Base-by-base conservation (phyloP, 1,140 invertebrate species). In the Drosophila azteca region DNA sequence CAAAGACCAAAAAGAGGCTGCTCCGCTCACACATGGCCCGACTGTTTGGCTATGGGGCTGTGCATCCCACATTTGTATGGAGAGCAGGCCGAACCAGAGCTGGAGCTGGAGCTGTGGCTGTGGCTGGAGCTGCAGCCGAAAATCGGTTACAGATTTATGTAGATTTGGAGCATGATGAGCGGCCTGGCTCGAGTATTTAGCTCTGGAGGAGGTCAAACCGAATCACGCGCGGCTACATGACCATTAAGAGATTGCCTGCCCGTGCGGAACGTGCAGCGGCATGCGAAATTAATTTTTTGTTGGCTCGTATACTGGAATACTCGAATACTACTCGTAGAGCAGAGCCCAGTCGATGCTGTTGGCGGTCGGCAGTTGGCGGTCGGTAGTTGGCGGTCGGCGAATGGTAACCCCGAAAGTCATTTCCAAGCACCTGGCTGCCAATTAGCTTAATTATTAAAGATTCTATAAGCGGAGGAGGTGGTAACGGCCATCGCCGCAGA, bases 371-470 rank as follows among this genome's bases (percentile, higher is more conserved):
- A 20, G 17, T 20, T 20, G 17, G 17, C 17, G 17, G 17, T n/a
- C n/a, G n/a, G n/a, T 9, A 0, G 29, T 2, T 4, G 9, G 9
- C 31, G 22, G 51, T 53, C 24, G 45, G 31, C 26, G 68, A 41
- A 35, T 45, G 41, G 41, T 67, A 43, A 20, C 43, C 72, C 72
- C 63, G n/a, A 76, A 76, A 67, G 71, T 55, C 57, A 75, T 55
- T 59, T 24, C 26, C 43, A 54, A 48, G 83, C 83, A 88, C 83
- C 83, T 88, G 83, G 83, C 84, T 83, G 83, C 84, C 83, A 88
- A 88, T 88, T 88, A 88, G 83, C 76, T 79, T 88, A 83, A 88
- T 88, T 88, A 88, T 88, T 88, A 88, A 83, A 76, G 72, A 88
- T 81, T 77, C 77, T 69, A 60, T 63, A 58, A 64, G 71, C 60